Percentiles rank a stretch among this genome's conserved stretches.
phyloP scores from a whole-genome alignment of 2,888 invertebrate genomes.

The Acrobasis repandana region DNA sequence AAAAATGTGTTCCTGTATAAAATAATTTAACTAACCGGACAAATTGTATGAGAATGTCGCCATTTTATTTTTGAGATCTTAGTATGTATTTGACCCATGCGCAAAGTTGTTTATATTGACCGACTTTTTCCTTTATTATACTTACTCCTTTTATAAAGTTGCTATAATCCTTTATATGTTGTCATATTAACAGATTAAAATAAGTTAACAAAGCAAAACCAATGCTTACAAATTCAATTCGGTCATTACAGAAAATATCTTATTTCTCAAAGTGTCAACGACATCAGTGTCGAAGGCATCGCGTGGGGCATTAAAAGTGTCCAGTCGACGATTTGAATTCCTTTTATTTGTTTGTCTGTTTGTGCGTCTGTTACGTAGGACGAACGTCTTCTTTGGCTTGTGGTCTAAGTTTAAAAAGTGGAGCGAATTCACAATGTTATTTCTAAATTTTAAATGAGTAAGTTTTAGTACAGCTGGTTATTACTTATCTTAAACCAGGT shows the following conservation, averaged over 20 bases:
- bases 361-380: conserved; percentile 47
- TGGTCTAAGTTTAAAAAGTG: conserved; percentile 26
- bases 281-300: conserved; percentile 46
- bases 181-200: neutral
- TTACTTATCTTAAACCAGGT: too few relatives aligned
- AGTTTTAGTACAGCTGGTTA: too few relatives aligned
- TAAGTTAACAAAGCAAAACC: neutral
- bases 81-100: too few relatives aligned
- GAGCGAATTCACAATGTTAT: conserved; percentile 7
- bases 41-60: too few relatives aligned
- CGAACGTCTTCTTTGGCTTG: conserved; percentile 35
- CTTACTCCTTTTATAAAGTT: too few relatives aligned
- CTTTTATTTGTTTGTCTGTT: conserved; percentile 51
- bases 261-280: conserved; percentile 29
- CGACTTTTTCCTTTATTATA: too few relatives aligned
- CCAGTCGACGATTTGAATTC: conserved; percentile 50
- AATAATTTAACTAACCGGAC: too few relatives aligned
- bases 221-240: neutral
- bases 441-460: neutral
- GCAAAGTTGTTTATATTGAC: too few relatives aligned
- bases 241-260: conserved; percentile 17
- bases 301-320: conserved; percentile 60
- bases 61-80: too few relatives aligned
- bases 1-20: too few relatives aligned
- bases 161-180: too few relatives aligned